Conservation (phyloP, 2,113 vertebrate genomes). For the Antigone vipio region DNA sequence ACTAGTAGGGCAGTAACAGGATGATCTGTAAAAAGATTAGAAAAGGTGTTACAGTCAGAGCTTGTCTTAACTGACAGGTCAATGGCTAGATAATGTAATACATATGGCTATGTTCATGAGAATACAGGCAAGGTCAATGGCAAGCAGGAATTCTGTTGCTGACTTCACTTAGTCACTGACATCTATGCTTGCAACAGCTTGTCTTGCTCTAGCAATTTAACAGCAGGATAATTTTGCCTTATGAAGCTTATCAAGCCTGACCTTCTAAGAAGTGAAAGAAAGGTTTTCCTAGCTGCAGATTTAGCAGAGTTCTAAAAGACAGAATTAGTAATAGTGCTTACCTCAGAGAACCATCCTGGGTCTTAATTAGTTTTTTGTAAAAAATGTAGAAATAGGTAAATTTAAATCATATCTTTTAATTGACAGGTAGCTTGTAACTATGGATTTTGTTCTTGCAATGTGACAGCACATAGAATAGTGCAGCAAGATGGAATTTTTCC, state of each 20-base stretch:
- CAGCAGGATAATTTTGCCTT: neutral
- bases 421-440: neutral
- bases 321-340: neutral
- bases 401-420: neutral
- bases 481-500: neutral
- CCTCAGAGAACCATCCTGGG: neutral
- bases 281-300: neutral
- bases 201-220: neutral
- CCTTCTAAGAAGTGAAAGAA: neutral
- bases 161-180: neutral
- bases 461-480: neutral
- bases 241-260: neutral
- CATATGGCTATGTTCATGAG: neutral
- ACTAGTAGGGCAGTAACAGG: neutral
- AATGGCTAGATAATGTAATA: neutral
- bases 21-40: neutral
- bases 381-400: neutral
- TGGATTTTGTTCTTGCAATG: neutral
- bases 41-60: neutral
- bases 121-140: neutral
- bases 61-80: neutral
- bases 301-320: neutral
- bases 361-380: neutral
- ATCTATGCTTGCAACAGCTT: neutral
- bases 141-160: neutral